Percentiles rank a stretch among this genome's conserved stretches.
Evolutionary conservation across 2,888 invertebrate species (phyloP).

Genomic region (Odontomyia ornata): DNA sequence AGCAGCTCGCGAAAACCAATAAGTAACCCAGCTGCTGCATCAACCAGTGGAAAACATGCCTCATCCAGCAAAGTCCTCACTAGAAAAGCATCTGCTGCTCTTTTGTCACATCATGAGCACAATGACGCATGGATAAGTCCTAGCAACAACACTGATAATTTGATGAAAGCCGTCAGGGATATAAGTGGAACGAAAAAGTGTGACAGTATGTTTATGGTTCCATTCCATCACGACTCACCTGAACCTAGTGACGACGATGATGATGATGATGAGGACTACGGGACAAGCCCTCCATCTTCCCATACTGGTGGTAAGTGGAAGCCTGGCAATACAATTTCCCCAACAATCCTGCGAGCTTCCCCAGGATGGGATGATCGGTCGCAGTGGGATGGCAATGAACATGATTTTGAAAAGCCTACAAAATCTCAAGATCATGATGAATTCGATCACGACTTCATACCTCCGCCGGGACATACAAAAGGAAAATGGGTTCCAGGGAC

Average conservation of each 20-base stretch:
- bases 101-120: constrained; percentile 57
- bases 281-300: constrained; percentile 64
- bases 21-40: constrained; percentile 50
- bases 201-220: constrained; percentile 60
- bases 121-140: constrained; percentile 60
- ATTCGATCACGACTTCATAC: constrained; percentile 66
- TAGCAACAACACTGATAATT: constrained; percentile 60
- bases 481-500: constrained; percentile 85
- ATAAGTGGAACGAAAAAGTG: constrained; percentile 71
- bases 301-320: constrained; percentile 81
- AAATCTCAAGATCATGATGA: constrained; percentile 58
- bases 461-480: constrained; percentile 76
- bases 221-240: constrained; percentile 58
- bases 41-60: constrained; percentile 44
- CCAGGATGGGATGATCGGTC: constrained; percentile 68
- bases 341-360: constrained; percentile 52
- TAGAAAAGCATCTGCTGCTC: constrained; percentile 62
- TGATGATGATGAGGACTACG: constrained; percentile 63
- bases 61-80: constrained; percentile 66
- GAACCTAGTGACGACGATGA: constrained; percentile 60
- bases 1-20: constrained; percentile 70
- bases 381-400: constrained; percentile 52
- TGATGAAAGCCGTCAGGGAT: constrained; percentile 73
- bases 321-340: constrained; percentile 64
- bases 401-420: constrained; percentile 45